A percentile compares a stretch with the other conserved stretches of the same genome.
Conservation (phyloP, 2,797 vertebrate genomes). For the Enoplosus armatus region DNA sequence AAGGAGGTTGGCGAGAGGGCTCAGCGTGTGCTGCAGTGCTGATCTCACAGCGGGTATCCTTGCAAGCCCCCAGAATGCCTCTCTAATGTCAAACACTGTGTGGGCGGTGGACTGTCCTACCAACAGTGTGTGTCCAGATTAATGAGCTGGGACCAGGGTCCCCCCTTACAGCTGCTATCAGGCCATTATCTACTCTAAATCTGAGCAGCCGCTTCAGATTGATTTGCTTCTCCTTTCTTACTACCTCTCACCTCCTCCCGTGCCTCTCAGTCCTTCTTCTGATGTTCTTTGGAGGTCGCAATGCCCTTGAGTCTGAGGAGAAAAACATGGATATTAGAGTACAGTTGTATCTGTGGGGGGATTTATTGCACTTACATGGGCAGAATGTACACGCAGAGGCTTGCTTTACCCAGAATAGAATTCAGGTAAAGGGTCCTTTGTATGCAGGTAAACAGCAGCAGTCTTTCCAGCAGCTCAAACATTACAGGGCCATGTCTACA, state of each 20-base stretch:
- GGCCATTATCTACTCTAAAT: conserved; percentile 50
- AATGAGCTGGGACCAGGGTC: conserved; percentile 62
- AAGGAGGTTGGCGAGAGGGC: conserved; percentile 30
- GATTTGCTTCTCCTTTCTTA: conserved; percentile 32
- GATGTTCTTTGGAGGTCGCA: conserved; percentile 37
- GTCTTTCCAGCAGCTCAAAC: conserved; percentile 28
- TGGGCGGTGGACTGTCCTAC: conserved; percentile 49
- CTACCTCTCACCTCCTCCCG: conserved; percentile 22
- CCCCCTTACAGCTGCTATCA: conserved; percentile 33
- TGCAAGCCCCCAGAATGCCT: conserved; percentile 41
- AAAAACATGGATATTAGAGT: conserved; percentile 16
- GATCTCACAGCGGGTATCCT: conserved; percentile 55
- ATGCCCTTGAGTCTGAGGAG: conserved; percentile 42
- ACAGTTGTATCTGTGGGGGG: background rate
- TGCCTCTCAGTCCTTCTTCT: conserved; percentile 20
- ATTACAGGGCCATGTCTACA: conserved; percentile 24
- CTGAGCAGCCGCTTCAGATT: conserved; percentile 30
- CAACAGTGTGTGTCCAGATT: conserved; percentile 67
- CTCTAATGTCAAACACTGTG: conserved; percentile 57
- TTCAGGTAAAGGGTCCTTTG: conserved; percentile 11
- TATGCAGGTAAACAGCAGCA: conserved; percentile 29
- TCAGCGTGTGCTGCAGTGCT: conserved; percentile 37
- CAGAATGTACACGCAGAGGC: background rate
- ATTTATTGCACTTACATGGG: conserved; percentile 5
- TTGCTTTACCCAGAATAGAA: background rate